Conservation (phyloP, 2,113 vertebrate species). For the Thymallus thymallus region DNA sequence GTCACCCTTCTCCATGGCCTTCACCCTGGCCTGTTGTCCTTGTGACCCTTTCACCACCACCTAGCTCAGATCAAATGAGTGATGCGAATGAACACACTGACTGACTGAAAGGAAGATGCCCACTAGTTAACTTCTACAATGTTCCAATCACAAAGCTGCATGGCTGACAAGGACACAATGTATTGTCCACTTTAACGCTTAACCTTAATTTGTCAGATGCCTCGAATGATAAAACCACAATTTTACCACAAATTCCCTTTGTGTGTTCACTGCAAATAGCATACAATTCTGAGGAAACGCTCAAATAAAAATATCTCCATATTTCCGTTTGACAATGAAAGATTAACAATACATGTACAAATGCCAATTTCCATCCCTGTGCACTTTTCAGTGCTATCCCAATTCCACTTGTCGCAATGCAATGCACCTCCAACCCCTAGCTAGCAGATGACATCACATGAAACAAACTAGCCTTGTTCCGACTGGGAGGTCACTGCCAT, state of each 20-base stretch:
- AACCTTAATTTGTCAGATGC: not conserved
- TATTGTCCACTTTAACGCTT: not conserved
- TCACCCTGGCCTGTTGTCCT: conserved; percentile 12
- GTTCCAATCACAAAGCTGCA: not conserved
- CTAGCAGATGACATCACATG: conserved; percentile 10
- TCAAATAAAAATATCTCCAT: not conserved
- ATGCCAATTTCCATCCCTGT: not conserved
- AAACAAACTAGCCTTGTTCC: conserved; percentile 25
- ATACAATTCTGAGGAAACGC: not conserved
- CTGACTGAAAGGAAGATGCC: not conserved
- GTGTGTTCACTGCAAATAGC: no score
- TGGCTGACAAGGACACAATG: not conserved
- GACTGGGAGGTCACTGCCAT: conserved; percentile 33
- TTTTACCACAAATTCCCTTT: no score
- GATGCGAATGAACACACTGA: not conserved
- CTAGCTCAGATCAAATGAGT: conserved; percentile 15
- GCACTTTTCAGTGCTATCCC: not conserved
- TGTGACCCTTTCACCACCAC: conserved; percentile 19
- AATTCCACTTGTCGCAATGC: conserved; percentile 17
- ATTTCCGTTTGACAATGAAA: not conserved
- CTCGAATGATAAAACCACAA: no score
- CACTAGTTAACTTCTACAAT: not conserved
- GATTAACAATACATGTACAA: not conserved
- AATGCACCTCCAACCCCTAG: not conserved
- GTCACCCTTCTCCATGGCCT: conserved; percentile 34